phyloP scores from a whole-genome alignment of 1,140 invertebrate genomes.

The Drosophila pandora region DNA sequence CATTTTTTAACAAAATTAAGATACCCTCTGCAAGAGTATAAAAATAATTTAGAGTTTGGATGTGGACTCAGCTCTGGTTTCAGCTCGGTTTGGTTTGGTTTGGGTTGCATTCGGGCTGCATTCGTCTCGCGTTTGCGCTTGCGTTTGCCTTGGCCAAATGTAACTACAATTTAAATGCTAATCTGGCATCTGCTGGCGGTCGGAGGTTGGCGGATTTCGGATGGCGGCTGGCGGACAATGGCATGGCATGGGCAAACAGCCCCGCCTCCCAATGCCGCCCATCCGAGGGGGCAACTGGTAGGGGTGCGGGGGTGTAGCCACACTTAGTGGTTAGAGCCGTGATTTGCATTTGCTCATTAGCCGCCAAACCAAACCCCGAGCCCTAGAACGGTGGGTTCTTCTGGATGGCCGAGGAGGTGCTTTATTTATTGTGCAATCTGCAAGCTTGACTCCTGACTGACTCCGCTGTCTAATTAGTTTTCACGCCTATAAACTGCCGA shows the following conservation, averaged over 20 bases:
- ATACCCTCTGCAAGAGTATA: too few species aligned
- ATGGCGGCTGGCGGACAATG: constrained; percentile 42
- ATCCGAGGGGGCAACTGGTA: not conserved
- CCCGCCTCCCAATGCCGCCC: constrained; percentile 48
- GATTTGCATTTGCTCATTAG: constrained; percentile 63
- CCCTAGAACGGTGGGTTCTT: not conserved
- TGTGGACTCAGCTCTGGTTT: constrained; percentile 30
- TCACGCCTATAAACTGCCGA: constrained; percentile 69
- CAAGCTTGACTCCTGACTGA: constrained; percentile 40
- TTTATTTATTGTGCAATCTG: constrained; percentile 69
- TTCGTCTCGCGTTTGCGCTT: constrained; percentile 39
- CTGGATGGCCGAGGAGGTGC: constrained; percentile 7
- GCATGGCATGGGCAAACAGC: constrained; percentile 67
- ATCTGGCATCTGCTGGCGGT: constrained; percentile 77
- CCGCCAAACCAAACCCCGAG: constrained; percentile 24
- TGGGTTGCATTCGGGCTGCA: constrained; percentile 37
- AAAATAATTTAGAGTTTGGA: constrained; percentile 67
- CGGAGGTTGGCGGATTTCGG: constrained; percentile 48
- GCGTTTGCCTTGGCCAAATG: constrained; percentile 64
- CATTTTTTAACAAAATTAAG: too few species aligned
- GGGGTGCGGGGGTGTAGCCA: constrained; percentile 12
- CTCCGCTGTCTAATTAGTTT: constrained; percentile 72
- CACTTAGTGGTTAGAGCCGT: constrained; percentile 32
- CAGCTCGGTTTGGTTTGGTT: constrained; percentile 11
- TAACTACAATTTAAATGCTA: constrained; percentile 81